Conservation (phyloP, 2,797 vertebrate species). For the Syngnathus rostellatus region DNA sequence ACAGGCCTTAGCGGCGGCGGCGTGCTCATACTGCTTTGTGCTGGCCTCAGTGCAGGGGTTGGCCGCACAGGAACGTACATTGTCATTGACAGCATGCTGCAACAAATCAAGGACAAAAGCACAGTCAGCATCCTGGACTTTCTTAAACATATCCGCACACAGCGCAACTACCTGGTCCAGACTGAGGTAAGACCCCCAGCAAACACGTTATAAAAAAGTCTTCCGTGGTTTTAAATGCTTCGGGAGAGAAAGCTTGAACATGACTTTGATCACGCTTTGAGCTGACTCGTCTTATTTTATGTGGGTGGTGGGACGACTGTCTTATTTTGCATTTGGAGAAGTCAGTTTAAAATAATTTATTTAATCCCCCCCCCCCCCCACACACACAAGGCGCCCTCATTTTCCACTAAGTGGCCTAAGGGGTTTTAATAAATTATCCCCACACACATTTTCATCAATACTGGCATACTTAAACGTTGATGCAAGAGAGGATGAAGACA, state of each 20-base stretch:
- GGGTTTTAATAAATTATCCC: neutral
- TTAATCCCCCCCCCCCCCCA: no score
- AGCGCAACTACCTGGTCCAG: slow-evolving; percentile 99
- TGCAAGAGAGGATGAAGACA: neutral
- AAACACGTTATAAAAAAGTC: neutral
- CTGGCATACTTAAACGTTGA: neutral
- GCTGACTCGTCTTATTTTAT: neutral
- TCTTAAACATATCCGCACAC: slow-evolving; percentile 98
- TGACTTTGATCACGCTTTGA: neutral
- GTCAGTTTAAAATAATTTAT: no score
- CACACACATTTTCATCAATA: neutral
- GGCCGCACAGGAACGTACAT: slow-evolving; percentile 99
- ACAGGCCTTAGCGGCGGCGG: neutral
- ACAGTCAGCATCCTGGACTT: slow-evolving; percentile 95
- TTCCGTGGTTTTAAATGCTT: neutral
- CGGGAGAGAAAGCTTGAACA: neutral
- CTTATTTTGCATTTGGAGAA: neutral
- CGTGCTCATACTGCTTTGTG: slow-evolving; percentile 1
- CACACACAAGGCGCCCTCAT: no score
- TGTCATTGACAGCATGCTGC: slow-evolving; percentile 98
- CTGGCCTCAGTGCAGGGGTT: slow-evolving; percentile 80
- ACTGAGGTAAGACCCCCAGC: slow-evolving; percentile 79
- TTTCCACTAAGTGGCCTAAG: neutral
- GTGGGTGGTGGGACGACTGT: neutral
- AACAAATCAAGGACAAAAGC: slow-evolving; percentile 98